Base-by-base conservation (phyloP, 1,140 invertebrate genomes). In the Euschistus heros region DNA sequence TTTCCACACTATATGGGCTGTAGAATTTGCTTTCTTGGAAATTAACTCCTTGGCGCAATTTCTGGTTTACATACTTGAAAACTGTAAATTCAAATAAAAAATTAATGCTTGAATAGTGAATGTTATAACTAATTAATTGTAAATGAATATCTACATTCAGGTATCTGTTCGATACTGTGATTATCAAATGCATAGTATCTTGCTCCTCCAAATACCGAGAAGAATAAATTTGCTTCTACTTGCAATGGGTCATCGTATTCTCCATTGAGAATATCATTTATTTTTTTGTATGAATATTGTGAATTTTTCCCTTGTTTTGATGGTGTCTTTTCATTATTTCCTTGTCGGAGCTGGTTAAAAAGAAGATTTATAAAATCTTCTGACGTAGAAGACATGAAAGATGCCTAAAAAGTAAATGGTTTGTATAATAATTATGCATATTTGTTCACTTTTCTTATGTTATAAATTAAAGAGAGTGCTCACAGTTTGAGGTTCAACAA, bases 181-280 rank as follows among this genome's bases (percentile, higher is more conserved):
- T 81, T 80, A 69, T 81, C 80, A 62, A 84, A 80, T 0, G 83
- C 70, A 30, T 78, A 77, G 63, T 79, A 80, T 59, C 73, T 68
- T 63, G 77, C 73, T 5, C 71, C 68, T 46, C 76, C 77, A 52
- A 75, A 68, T 3, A 76, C 37, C 42, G 77, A 73, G 0, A 77
- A 24, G 24, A 77, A 74, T 2, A 84, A 18, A 33, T 77, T 72
- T 17, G 78, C 81, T 76, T 85, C 83, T 0, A 86, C 61, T 63
- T 80, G 76, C 68, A 81, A 73, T 0, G 66, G 5, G 64, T 78
- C 67, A 2, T 80, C 71, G 7, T 71, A 68, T 67, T 82, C 68
- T 57, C 85, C 79, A 26, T 81, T 79, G 27, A 86, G 71, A 54
- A 80, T 71, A 47, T 80, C 72, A 20, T 77, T 75, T 46, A 86